phyloP scores from a whole-genome alignment of 2,797 vertebrate species.

The Coluber constrictor region DNA sequence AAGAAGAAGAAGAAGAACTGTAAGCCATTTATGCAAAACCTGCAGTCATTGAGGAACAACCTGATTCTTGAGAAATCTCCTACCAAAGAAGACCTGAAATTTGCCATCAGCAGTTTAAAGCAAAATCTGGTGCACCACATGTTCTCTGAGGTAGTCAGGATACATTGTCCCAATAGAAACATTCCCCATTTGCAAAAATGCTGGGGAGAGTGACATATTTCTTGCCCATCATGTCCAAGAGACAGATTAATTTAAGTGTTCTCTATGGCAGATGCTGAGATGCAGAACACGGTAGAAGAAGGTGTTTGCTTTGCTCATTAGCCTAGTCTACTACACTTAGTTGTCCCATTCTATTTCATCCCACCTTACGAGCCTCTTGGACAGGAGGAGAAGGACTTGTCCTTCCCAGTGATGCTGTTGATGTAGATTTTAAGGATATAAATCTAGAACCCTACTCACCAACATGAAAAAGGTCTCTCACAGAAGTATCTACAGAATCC shows the following conservation, averaged over 20 bases:
- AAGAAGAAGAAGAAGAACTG: too few relatives aligned
- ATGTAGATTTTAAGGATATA: neutral
- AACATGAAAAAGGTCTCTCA: neutral
- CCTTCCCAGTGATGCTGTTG: neutral
- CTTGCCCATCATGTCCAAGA: neutral
- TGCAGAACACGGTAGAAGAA: neutral
- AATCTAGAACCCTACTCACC: neutral
- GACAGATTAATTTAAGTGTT: neutral
- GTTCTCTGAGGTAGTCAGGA: neutral
- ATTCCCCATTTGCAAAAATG: neutral
- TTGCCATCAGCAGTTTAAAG: neutral
- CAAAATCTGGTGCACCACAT: neutral
- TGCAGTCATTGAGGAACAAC: neutral
- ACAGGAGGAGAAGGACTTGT: neutral
- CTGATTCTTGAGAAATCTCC: neutral
- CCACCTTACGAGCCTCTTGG: neutral
- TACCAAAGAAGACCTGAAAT: neutral
- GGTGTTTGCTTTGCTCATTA: neutral
- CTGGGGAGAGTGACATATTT: neutral
- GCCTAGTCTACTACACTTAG: neutral
- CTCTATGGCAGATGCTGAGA: neutral
- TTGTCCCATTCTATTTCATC: neutral
- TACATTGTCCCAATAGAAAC: neutral
- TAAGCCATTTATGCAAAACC: neutral
- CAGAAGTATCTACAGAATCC: neutral